A percentile compares a stretch with the other conserved stretches of the same genome.
Evolutionary conservation across 2,113 vertebrate species (phyloP).

Genomic region (Podarcis cretensis): DNA sequence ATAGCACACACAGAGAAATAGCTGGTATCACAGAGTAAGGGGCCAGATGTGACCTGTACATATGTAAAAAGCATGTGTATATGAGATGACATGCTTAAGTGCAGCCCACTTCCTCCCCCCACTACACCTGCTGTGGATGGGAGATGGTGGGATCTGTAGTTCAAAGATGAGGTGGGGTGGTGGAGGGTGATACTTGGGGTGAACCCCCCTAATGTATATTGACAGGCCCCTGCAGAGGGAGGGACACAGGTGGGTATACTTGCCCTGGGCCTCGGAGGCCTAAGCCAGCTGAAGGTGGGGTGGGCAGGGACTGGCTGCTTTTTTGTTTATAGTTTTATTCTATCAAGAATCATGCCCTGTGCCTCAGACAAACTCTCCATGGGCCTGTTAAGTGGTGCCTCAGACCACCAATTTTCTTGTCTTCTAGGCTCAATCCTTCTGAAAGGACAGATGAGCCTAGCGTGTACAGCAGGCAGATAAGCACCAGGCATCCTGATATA

Average conservation of each 20-base stretch:
- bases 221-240: too few relatives aligned
- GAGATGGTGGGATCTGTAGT: not conserved
- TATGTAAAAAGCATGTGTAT: not conserved
- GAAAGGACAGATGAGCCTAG: not conserved
- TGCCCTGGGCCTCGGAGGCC: too few relatives aligned
- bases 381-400: too few relatives aligned
- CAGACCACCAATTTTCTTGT: not conserved
- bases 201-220: not conserved
- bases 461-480: not conserved
- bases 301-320: too few relatives aligned
- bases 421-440: not conserved
- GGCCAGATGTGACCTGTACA: not conserved
- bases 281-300: too few relatives aligned
- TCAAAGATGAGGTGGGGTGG: not conserved
- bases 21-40: not conserved
- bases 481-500: not conserved
- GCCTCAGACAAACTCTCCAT: too few relatives aligned
- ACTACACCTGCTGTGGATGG: too few relatives aligned
- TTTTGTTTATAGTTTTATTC: too few relatives aligned
- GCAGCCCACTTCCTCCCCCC: not conserved
- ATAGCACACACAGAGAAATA: not conserved
- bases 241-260: too few relatives aligned
- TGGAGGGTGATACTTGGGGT: not conserved
- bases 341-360: too few relatives aligned
- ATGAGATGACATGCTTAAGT: not conserved